Percentiles rank a stretch among this genome's conserved stretches.
Conservation (phyloP, 1,140 invertebrate species). For the Ceratoteleas bidentatus region DNA sequence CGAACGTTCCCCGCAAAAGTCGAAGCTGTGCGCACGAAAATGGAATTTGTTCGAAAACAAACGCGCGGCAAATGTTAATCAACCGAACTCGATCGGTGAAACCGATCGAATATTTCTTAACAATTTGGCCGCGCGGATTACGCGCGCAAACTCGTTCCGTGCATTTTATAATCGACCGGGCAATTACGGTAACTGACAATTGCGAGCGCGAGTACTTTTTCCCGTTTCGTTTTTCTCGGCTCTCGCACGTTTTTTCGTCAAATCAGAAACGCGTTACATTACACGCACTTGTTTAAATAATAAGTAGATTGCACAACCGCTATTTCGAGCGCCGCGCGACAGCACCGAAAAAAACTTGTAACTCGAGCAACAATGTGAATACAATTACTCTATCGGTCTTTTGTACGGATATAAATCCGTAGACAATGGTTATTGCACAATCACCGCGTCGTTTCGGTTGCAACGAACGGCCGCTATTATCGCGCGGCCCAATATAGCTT, state of each 20-base stretch:
- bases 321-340: constrained; percentile 9
- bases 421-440: constrained; percentile 55
- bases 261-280: neutral
- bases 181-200: constrained; percentile 20
- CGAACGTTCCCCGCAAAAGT: neutral
- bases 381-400: constrained; percentile 39
- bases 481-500: constrained; percentile 16
- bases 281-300: neutral
- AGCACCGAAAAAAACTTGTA: constrained; percentile 13
- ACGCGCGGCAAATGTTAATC: neutral
- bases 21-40: neutral
- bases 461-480: constrained; percentile 37
- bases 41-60: neutral
- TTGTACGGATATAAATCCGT: constrained; percentile 44
- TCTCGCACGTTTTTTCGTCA: neutral
- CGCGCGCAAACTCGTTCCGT: neutral
- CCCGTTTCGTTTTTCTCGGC: too few species aligned
- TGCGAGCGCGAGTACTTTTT: too few species aligned
- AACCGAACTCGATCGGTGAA: too few species aligned
- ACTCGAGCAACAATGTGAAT: constrained; percentile 21
- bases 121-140: neutral
- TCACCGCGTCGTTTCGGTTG: constrained; percentile 46
- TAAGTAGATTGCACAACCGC: neutral
- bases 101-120: constrained; percentile 5
- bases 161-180: constrained; percentile 21